phyloP scores from a whole-genome alignment of 1,140 invertebrate genomes.

The Adelges cooleyi region DNA sequence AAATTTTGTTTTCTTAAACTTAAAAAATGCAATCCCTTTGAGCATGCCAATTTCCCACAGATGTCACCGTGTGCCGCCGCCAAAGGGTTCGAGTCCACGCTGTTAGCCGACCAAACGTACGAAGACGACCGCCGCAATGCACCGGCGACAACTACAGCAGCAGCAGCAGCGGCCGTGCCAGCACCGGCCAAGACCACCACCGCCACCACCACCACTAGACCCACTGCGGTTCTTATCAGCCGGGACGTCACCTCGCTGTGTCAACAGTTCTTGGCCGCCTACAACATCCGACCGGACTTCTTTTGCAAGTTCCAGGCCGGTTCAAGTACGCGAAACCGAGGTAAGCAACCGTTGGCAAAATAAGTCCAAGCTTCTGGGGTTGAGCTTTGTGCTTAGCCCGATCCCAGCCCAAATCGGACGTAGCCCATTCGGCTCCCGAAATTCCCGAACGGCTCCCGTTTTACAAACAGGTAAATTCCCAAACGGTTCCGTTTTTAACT shows the following conservation, averaged over 20 bases:
- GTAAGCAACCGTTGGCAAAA: too few species aligned
- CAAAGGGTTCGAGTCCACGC: not conserved
- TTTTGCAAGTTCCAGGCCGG: constrained; percentile 11
- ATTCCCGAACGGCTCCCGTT: too few species aligned
- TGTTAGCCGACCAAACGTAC: constrained; percentile 22
- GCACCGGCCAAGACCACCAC: not conserved
- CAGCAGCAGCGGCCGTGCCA: too few species aligned
- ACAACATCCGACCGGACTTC: constrained; percentile 25
- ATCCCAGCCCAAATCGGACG: too few species aligned
- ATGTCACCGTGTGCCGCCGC: constrained; percentile 1
- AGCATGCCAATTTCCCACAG: not conserved
- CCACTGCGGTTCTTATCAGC: not conserved
- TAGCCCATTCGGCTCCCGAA: too few species aligned
- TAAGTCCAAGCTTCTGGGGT: too few species aligned
- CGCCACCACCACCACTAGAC: not conserved
- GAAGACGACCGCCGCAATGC: not conserved
- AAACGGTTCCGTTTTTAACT: too few species aligned
- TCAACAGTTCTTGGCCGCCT: constrained; percentile 3
- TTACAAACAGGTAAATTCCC: too few species aligned
- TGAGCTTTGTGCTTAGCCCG: too few species aligned
- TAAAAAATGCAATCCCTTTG: too few species aligned
- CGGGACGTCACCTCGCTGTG: constrained; percentile 1
- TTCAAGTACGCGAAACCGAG: not conserved
- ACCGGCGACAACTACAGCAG: not conserved
- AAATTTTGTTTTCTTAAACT: too few species aligned